Base-by-base conservation (phyloP, 2,113 vertebrate genomes). In the Chauna torquata region DNA sequence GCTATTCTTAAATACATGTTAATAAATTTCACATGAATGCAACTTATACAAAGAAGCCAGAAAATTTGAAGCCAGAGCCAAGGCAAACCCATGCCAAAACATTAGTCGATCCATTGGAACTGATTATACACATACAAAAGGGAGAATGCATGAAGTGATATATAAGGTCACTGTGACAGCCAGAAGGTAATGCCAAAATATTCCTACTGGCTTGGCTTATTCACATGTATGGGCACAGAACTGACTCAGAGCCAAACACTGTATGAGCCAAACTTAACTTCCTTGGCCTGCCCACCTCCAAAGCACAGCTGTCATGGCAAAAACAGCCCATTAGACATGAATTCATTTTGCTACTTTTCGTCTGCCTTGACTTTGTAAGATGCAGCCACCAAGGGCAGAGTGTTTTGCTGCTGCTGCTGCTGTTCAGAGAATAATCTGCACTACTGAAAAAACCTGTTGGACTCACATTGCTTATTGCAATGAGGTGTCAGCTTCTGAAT, bases 301-400 rank as follows among this genome's bases (percentile, higher is more conserved):
- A 92, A 90, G 93, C 95, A 96, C 95, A 97, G 97, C 94, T 97
- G 97, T 94, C 0, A 7, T 95, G 96, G 82, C 95, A 95, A 86
- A 96, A 94, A 92, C 88, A 94, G 45, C 83, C 64, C 94, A 91
- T 96, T 90, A 96, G 92, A 94, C 94, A 94, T 1, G 77, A 92
- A 97, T 96, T 96, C 84, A 88, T 93, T 97, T 96, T 97, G 96
- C 95, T 95, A 86, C 75, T 79, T 96, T 95, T 92, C 80, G 82
- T 96, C 95, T 97, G 95, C 96, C 95, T 50, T 97, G 97, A 97
- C 96, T 97, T 97, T 97, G 96, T 92, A 93, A 94, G 93, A 96
- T 78, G 62, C 34, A 95, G 54, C 66, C 88, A 97, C 80, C 93
- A 97, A 97, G 96, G 96, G 80, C 96, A 97, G 82, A 95, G 55